A percentile compares a stretch with the other conserved stretches of the same genome.
Evolutionary conservation across 2,888 invertebrate genomes (phyloP).

Genomic region (Polydesmus complanatus): DNA sequence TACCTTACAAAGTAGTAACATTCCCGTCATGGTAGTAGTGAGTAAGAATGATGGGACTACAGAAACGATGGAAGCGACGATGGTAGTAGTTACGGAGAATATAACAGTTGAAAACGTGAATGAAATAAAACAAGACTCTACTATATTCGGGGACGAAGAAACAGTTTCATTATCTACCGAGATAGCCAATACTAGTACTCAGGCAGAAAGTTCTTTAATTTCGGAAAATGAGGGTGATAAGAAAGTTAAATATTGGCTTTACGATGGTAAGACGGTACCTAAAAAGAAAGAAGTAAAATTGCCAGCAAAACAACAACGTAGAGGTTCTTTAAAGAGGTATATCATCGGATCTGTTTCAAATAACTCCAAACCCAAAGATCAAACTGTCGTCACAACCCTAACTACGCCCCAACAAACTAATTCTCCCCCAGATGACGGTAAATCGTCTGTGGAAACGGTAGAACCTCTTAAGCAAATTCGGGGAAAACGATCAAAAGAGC

Average conservation of each 20-base stretch:
- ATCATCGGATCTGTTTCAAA: background rate
- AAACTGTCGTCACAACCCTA: no score
- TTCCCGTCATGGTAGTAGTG: background rate
- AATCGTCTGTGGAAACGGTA: no score
- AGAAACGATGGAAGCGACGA: background rate
- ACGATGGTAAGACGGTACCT: background rate
- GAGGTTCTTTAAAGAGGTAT: background rate
- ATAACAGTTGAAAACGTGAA: background rate
- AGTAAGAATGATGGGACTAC: background rate
- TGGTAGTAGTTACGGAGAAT: background rate
- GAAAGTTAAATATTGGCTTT: conserved; percentile 7
- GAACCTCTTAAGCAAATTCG: no score
- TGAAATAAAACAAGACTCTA: background rate
- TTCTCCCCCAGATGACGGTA: no score
- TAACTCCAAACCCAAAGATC: no score
- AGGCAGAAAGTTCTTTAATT: background rate
- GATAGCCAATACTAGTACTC: background rate
- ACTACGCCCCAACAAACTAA: no score
- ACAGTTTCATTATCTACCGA: background rate
- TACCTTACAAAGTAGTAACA: background rate
- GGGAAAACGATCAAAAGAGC: no score
- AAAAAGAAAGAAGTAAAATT: background rate
- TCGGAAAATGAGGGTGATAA: background rate
- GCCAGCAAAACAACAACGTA: background rate
- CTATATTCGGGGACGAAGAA: background rate